These are phyloP conservation scores for Furnarius figulus DNA, from an alignment of 2,113 vertebrate species.

Conservation along the genomic window DNA sequence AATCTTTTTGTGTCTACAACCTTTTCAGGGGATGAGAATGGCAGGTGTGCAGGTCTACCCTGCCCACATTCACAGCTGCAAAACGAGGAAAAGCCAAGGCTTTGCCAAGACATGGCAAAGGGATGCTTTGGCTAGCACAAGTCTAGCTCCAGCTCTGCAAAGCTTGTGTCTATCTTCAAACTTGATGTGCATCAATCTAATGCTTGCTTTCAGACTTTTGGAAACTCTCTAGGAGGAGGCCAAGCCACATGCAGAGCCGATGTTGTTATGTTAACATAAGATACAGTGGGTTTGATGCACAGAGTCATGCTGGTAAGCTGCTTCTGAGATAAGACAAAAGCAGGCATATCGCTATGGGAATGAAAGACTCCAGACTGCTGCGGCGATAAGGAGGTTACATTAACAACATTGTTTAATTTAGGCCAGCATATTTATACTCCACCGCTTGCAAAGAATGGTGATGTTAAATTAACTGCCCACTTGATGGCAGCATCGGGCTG, in stretches of 20 bases:
- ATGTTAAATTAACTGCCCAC: background rate
- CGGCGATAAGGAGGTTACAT: background rate
- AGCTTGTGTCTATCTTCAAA: background rate
- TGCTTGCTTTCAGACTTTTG: background rate
- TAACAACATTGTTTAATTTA: background rate
- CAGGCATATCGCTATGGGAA: background rate
- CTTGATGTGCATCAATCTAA: fast-evolving
- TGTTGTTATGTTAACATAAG: background rate
- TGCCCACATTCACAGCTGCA: background rate
- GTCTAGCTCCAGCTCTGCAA: background rate
- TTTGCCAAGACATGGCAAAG: background rate
- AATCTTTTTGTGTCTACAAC: background rate
- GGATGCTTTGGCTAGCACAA: background rate
- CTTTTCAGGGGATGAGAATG: background rate
- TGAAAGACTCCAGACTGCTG: background rate
- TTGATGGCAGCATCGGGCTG: slow-evolving; percentile 47
- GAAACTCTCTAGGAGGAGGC: background rate
- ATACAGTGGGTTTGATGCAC: background rate
- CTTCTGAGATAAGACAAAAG: background rate
- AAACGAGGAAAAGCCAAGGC: background rate
- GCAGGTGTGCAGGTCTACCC: background rate
- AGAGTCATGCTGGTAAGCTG: background rate
- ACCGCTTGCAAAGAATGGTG: background rate
- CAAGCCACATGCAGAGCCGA: fast-evolving
- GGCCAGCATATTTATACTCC: background rate